Conservation (phyloP, 2,113 vertebrate species). For the Calonectris borealis region DNA sequence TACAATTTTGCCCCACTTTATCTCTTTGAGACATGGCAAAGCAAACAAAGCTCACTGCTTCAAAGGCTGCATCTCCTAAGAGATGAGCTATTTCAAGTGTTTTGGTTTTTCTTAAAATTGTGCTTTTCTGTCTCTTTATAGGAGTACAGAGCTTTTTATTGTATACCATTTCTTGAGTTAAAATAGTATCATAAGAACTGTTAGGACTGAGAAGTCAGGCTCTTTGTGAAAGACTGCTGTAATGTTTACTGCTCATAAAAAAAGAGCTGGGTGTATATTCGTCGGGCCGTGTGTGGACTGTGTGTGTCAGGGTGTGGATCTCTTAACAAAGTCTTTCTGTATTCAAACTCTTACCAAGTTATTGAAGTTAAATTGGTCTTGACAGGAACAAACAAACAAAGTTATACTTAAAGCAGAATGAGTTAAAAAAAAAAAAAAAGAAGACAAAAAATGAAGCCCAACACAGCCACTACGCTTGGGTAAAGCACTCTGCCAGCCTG, state of each 20-base stretch:
- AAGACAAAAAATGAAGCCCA: background rate
- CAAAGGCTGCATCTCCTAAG: background rate
- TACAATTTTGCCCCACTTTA: background rate
- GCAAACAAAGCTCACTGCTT: background rate
- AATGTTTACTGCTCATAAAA: conserved; percentile 31
- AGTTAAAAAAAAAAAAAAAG: background rate
- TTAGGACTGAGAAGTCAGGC: background rate
- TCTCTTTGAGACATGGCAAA: background rate
- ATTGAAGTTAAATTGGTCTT: conserved; percentile 49
- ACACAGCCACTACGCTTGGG: background rate
- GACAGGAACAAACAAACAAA: conserved; percentile 22
- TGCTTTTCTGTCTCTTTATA: background rate
- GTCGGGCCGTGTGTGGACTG: fast-evolving
- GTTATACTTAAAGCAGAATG: conserved; percentile 30
- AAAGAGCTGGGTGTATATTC: background rate
- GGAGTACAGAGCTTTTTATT: background rate
- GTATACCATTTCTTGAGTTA: background rate
- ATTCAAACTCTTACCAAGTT: conserved; percentile 10
- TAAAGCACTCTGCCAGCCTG: background rate
- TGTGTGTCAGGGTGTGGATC: conserved; percentile 16
- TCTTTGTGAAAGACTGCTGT: background rate
- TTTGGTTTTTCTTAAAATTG: background rate
- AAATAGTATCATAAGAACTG: background rate
- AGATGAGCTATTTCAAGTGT: background rate
- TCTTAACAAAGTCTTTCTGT: conserved; percentile 45